Evolutionary conservation across 1,140 invertebrate species (phyloP).

Genomic region (Chionoecetes opilio): DNA sequence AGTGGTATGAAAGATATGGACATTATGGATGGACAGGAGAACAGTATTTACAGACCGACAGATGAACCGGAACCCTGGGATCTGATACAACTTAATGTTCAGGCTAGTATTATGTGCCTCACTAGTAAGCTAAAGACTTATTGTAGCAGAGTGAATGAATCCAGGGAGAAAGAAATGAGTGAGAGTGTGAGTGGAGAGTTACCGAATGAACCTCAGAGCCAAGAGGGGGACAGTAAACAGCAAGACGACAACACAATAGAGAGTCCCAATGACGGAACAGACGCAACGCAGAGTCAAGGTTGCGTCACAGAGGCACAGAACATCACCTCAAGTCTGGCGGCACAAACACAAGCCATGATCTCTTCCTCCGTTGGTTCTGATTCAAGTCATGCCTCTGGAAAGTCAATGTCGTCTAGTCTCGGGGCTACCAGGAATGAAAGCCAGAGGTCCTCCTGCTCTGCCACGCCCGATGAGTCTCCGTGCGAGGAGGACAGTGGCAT

Average conservation of each 20-base stretch:
- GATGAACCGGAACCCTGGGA: constrained; percentile 95
- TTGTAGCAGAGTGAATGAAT: constrained; percentile 72
- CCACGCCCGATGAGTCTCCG: constrained; percentile 78
- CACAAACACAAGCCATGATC: constrained; percentile 65
- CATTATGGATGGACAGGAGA: constrained; percentile 84
- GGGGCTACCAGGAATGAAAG: constrained; percentile 67
- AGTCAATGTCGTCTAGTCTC: constrained; percentile 63
- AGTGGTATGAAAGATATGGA: constrained; percentile 67
- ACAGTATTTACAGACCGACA: constrained; percentile 92
- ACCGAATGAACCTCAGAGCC: constrained; percentile 36
- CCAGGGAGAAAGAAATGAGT: not conserved
- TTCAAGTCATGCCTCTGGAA: constrained; percentile 66
- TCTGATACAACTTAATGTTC: constrained; percentile 94
- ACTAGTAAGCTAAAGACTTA: constrained; percentile 87
- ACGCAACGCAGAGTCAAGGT: constrained; percentile 46
- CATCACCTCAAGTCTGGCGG: constrained; percentile 53
- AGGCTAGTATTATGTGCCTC: constrained; percentile 94
- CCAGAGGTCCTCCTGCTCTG: constrained; percentile 64
- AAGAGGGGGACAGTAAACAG: not conserved
- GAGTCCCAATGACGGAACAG: constrained; percentile 43
- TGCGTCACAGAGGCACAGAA: constrained; percentile 68
- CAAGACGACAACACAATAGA: not conserved
- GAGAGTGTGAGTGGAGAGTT: constrained; percentile 5
- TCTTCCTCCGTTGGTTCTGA: constrained; percentile 71
- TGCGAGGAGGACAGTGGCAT: constrained; percentile 81